phyloP scores from a whole-genome alignment of 1,140 invertebrate species.

The Cotesia vestalis region DNA sequence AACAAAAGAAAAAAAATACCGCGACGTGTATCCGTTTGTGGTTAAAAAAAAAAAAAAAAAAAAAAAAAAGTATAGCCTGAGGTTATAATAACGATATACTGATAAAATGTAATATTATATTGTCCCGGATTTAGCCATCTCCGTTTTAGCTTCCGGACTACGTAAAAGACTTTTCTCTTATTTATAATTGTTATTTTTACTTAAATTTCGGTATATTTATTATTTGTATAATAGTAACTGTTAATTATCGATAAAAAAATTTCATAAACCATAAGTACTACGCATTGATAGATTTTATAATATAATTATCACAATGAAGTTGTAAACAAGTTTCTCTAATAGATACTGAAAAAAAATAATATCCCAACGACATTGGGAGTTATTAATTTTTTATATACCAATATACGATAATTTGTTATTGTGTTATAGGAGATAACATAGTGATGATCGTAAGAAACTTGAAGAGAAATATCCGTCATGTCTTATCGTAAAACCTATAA shows the following conservation, averaged over 20 bases:
- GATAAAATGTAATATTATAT: conserved; percentile 50
- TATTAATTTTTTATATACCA: neutral
- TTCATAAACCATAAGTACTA: too few species aligned
- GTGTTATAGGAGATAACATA: conserved; percentile 6
- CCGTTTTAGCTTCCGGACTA: conserved; percentile 50
- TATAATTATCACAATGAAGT: too few species aligned
- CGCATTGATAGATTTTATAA: too few species aligned
- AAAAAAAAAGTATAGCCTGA: conserved; percentile 29
- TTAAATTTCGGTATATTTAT: neutral
- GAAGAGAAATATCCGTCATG: conserved; percentile 5
- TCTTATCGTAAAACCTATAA: conserved; percentile 6
- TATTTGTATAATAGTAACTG: too few species aligned
- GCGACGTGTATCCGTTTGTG: conserved; percentile 37
- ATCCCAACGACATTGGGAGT: conserved; percentile 9
- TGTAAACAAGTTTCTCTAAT: too few species aligned
- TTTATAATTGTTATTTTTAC: conserved; percentile 18
- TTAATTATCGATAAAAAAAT: too few species aligned
- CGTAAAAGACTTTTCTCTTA: conserved; percentile 37
- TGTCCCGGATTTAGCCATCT: conserved; percentile 38
- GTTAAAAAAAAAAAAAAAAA: conserved; percentile 25
- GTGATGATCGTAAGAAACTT: conserved; percentile 6
- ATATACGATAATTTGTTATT: neutral
- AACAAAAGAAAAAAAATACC: conserved; percentile 9
- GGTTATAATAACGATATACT: conserved; percentile 24
- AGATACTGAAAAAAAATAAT: neutral